These are phyloP conservation scores for human (Homo sapiens) DNA, from an alignment of 2,113 vertebrate genomes.

Conservation along the genomic window GRCh38 chr4:145489001-145489500, in stretches of 20 bases:
- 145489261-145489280: neutral
- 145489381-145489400: neutral
- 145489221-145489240: neutral
- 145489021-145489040: neutral
- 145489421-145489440: neutral
- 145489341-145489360: neutral
- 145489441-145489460: neutral
- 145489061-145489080: accelerated
- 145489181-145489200: neutral
- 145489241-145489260: neutral
- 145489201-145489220: neutral
- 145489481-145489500: no score
- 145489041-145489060: neutral
- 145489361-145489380: neutral
- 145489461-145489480: no score
- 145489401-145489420: neutral
- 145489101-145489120: neutral
- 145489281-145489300: neutral
- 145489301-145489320: neutral
- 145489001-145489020: neutral
- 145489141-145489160: neutral
- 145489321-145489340: neutral
- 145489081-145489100: neutral
- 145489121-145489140: neutral
- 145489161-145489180: neutral